phyloP scores from a whole-genome alignment of 2,888 invertebrate species.

The Parnassius smintheus region DNA sequence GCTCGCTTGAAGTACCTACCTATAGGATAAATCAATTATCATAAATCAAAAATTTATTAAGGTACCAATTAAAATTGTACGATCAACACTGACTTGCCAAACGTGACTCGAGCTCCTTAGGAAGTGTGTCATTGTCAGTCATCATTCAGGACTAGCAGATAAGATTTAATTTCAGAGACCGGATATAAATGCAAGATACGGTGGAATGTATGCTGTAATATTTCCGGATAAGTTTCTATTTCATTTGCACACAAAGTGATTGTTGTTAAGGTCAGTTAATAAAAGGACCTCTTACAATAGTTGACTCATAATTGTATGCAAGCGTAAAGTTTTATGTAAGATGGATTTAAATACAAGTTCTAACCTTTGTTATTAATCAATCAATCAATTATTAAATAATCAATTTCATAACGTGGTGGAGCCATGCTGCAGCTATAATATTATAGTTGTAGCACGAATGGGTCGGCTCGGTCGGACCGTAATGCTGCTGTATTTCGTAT shows the following conservation, averaged over 20 bases:
- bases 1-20: too few species aligned
- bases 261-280: constrained; percentile 15
- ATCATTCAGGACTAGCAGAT: constrained; percentile 28
- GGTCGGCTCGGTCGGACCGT: too few species aligned
- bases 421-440: too few species aligned
- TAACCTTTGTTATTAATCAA: too few species aligned
- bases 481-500: too few species aligned
- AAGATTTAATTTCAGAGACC: constrained; percentile 26
- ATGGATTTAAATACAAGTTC: neutral
- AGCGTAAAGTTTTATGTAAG: constrained; percentile 2
- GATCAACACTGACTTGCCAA: constrained; percentile 37
- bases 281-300: constrained; percentile 16
- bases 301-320: constrained; percentile 6
- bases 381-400: too few species aligned
- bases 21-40: too few species aligned
- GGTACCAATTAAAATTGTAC: constrained; percentile 16
- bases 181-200: constrained; percentile 9
- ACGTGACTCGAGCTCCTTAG: constrained; percentile 27
- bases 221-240: constrained; percentile 10
- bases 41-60: neutral
- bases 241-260: constrained; percentile 2
- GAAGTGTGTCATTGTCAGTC: constrained; percentile 32
- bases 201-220: constrained; percentile 12
- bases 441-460: too few species aligned
- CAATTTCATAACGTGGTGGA: too few species aligned